Evolutionary conservation across 2,113 vertebrate species (phyloP).

Genomic region (Anolis sagrei): DNA sequence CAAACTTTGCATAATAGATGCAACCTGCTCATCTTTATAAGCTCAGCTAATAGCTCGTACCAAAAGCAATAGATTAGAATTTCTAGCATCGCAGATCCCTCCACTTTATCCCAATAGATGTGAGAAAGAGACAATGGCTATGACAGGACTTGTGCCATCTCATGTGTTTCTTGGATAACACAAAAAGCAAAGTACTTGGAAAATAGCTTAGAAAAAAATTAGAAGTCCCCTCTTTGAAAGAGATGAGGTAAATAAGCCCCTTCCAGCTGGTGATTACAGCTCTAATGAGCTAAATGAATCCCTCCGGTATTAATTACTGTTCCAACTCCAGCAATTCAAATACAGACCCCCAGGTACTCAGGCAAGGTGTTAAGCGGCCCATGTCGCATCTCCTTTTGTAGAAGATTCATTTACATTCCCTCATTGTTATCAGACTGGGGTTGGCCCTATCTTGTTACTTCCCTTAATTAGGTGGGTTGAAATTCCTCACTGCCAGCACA

Average conservation of each 20-base stretch:
- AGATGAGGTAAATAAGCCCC: slow-evolving; percentile 59
- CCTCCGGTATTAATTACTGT: slow-evolving; percentile 56
- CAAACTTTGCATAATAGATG: slow-evolving; percentile 50
- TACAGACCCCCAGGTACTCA: slow-evolving; percentile 49
- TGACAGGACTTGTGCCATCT: slow-evolving; percentile 27
- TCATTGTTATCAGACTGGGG: slow-evolving; percentile 5
- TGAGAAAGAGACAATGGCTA: too few relatives aligned
- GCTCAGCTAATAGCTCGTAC: slow-evolving; percentile 58
- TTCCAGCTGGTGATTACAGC: slow-evolving; percentile 61
- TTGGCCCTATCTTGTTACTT: slow-evolving; percentile 33
- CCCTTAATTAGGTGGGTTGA: slow-evolving; percentile 15
- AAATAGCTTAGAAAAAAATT: slow-evolving; percentile 68
- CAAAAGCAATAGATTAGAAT: slow-evolving; percentile 57
- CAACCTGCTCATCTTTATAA: slow-evolving; percentile 59
- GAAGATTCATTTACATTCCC: slow-evolving; percentile 34
- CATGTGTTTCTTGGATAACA: slow-evolving; percentile 63
- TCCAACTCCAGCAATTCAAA: slow-evolving; percentile 36
- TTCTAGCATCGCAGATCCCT: slow-evolving; percentile 37
- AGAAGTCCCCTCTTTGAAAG: slow-evolving; percentile 52
- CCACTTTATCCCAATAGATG: slow-evolving; percentile 30
- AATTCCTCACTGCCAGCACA: not conserved
- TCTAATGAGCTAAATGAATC: slow-evolving; percentile 54
- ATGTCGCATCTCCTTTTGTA: slow-evolving; percentile 13
- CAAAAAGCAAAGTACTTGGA: slow-evolving; percentile 61
- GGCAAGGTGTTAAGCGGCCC: slow-evolving; percentile 31